Base-by-base conservation (phyloP, 2,888 invertebrate species). In the Synergus gifuensis region DNA sequence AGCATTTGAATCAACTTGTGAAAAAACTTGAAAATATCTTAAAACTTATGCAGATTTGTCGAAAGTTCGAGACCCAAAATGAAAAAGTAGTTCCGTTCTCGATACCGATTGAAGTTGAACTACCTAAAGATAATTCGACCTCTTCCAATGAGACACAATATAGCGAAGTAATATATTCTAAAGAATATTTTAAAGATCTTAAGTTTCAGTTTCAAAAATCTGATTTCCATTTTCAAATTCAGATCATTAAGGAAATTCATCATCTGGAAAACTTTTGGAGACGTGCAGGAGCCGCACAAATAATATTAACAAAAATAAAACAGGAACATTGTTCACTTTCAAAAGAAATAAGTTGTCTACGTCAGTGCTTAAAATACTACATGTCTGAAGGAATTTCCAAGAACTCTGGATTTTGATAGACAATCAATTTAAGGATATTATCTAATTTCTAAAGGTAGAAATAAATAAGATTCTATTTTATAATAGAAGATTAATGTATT, bases 61-160 rank as follows among this genome's bases (percentile, higher is more conserved):
- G 85, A 54, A 91, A 90, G 67, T 90, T 88, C 44, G 90, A 91
- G 81, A 88, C 85, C 0, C 80, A 86, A 22, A 82, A 87, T 42
- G 90, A 91, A 36, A 87, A 87, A 80, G 77, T 88, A 77, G 49
- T 87, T 60, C 83, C 85, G 4, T 82, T 81, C 22, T 22, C 58
- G 36, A 63, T 66, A 46, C 8, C 64, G 16, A 64, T 63, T 60
- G 28, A 42, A 62, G 22, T 58, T 63, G 44, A 79, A 76, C 76
- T 28, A 28, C 28, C 40, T 42, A 9, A 66, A 60, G 3, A 67
- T 7, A 1, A 49, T 1, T 60, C 44, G 1, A n/a, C 36, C 14
- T 14, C 44, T 36, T n/a, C 54, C 14, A 73, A 76, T 14, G 77
- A 77, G 81, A 76, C 67, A 18, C 7, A 8, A 60, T 4, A 9